Conservation (phyloP, 2,888 invertebrate species). For the Salticus scenicus region DNA sequence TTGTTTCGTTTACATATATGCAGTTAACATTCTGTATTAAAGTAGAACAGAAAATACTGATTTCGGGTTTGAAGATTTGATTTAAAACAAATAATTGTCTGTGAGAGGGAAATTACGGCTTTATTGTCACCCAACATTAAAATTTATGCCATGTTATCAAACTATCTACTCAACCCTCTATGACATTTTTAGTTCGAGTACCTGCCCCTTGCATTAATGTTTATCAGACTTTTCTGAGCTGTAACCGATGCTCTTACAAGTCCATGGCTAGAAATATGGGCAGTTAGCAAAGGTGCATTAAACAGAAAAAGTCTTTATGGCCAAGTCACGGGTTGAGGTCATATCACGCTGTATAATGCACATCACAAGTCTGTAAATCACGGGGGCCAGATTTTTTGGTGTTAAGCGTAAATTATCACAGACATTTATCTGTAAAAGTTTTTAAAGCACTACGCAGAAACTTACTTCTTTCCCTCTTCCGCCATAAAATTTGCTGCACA, state of each 20-base stretch:
- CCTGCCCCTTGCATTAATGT: not conserved
- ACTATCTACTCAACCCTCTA: not conserved
- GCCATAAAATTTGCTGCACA: not conserved
- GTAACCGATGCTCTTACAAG: not conserved
- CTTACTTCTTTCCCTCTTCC: not conserved
- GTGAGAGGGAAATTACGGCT: not conserved
- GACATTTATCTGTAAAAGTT: not conserved
- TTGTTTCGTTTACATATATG: too few relatives aligned
- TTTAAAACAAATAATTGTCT: slow-evolving; percentile 15
- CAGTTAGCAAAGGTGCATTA: not conserved
- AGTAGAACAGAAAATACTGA: too few relatives aligned
- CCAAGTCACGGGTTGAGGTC: not conserved
- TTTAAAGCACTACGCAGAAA: not conserved
- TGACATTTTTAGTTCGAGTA: not conserved
- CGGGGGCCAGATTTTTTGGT: not conserved
- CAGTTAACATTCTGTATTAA: too few relatives aligned
- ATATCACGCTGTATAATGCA: not conserved
- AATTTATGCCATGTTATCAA: slow-evolving; percentile 2
- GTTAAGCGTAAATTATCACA: slow-evolving; percentile 4
- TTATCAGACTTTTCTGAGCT: not conserved
- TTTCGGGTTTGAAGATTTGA: too few relatives aligned
- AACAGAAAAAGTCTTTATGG: not conserved
- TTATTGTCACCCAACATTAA: not conserved
- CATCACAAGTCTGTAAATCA: slow-evolving; percentile 9
- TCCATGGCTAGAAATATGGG: slow-evolving; percentile 4